A percentile compares a stretch with the other conserved stretches of the same genome.
phyloP scores from a whole-genome alignment of 2,888 invertebrate genomes.

The Volucella inanis region DNA sequence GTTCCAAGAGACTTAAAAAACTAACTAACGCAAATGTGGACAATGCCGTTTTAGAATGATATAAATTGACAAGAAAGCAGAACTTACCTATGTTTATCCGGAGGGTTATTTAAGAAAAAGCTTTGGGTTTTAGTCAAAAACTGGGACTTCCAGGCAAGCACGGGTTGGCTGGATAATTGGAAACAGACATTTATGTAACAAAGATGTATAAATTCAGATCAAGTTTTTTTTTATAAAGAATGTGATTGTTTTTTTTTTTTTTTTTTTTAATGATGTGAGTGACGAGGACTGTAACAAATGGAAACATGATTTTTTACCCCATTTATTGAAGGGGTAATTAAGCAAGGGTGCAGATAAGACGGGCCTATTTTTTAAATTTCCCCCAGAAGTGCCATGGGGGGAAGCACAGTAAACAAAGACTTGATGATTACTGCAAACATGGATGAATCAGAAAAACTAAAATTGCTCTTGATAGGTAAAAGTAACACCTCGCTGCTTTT shows the following conservation, averaged over 20 bases:
- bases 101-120: neutral
- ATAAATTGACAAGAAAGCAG: conserved; percentile 32
- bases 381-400: conserved; percentile 11
- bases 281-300: conserved; percentile 3
- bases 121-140: conserved; percentile 7
- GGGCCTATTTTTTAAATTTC: too few species aligned
- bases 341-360: neutral
- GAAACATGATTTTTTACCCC: conserved; percentile 14
- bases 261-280: conserved; percentile 5
- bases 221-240: too few species aligned
- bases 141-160: neutral
- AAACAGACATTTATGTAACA: conserved; percentile 11
- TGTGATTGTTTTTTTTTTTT: neutral
- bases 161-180: too few species aligned
- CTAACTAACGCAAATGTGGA: conserved; percentile 28
- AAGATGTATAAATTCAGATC: conserved; percentile 7
- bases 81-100: neutral
- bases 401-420: conserved; percentile 9
- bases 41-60: conserved; percentile 17
- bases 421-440: conserved; percentile 30
- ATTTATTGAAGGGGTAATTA: conserved; percentile 9
- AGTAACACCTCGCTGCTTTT: neutral
- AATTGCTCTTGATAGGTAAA: conserved; percentile 24
- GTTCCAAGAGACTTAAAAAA: conserved; percentile 23
- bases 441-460: conserved; percentile 22